Conservation (phyloP, 2,113 vertebrate genomes). For the Nicator chloris region DNA sequence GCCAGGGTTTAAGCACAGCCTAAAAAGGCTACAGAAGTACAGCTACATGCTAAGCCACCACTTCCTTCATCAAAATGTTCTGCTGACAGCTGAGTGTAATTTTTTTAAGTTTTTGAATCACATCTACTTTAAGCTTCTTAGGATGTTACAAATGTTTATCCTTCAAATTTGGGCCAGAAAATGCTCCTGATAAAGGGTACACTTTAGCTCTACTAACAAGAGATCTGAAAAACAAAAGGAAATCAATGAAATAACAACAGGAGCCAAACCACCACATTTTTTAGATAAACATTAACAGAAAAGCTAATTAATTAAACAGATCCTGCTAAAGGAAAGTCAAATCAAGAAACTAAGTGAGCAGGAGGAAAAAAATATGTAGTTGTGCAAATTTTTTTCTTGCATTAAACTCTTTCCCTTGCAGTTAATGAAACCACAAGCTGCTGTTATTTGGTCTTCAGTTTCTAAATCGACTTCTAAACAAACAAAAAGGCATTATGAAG, state of each 20-base stretch:
- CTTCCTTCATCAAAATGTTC: neutral
- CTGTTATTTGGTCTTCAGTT: neutral
- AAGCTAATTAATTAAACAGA: neutral
- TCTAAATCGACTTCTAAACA: neutral
- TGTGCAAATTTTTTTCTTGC: neutral
- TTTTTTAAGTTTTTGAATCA: neutral
- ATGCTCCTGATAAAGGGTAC: neutral
- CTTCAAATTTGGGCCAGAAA: neutral
- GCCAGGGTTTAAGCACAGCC: neutral
- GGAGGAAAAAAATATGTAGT: neutral
- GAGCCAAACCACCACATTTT: neutral
- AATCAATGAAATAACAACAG: neutral
- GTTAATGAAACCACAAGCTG: neutral
- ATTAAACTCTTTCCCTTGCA: neutral
- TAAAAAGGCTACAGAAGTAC: neutral
- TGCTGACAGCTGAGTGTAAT: rapidly evolving
- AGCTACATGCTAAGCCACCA: neutral
- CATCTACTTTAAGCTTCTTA: neutral
- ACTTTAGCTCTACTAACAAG: neutral
- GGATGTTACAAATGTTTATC: neutral
- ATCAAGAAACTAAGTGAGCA: neutral
- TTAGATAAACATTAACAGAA: neutral
- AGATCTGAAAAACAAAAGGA: neutral
- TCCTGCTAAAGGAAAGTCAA: neutral
- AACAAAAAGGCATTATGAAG: neutral